A percentile compares a stretch with the other conserved stretches of the same genome.
phyloP scores from a whole-genome alignment of 2,113 vertebrate species.

The Alethe diademata region DNA sequence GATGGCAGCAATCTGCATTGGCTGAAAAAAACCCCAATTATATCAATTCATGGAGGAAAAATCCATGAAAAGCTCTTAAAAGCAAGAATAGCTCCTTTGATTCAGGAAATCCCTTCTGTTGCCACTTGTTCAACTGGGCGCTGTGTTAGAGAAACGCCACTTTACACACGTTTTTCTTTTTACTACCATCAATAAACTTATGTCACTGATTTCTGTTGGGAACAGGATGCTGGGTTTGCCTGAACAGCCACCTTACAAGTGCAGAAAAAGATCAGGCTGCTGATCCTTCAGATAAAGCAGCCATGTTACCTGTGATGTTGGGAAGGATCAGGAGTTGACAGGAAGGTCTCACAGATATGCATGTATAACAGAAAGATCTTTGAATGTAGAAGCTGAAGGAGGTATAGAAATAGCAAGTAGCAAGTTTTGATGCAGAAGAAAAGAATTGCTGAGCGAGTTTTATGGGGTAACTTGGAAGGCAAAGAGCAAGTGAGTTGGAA shows the following conservation, averaged over 20 bases:
- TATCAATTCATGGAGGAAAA: background rate
- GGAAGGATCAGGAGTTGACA: too few relatives aligned
- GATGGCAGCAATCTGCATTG: background rate
- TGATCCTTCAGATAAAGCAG: background rate
- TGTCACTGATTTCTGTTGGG: background rate
- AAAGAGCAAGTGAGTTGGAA: too few relatives aligned
- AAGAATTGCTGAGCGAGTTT: too few relatives aligned
- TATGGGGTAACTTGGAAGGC: too few relatives aligned
- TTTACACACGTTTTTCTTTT: background rate
- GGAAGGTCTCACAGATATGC: too few relatives aligned
- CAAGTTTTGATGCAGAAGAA: too few relatives aligned
- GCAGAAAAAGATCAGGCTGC: background rate
- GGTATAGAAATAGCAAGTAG: too few relatives aligned
- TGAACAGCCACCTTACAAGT: background rate
- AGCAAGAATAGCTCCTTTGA: background rate
- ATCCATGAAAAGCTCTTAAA: background rate
- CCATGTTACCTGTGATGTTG: background rate
- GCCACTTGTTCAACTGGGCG: background rate
- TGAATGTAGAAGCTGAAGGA: too few relatives aligned
- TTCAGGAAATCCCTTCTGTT: background rate
- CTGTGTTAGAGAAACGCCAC: background rate
- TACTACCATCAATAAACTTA: background rate
- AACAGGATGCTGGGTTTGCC: background rate
- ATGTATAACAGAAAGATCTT: too few relatives aligned
- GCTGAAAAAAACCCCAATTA: fast-evolving